Conservation (phyloP, 2,113 vertebrate genomes). For the Gallinago jamesoni region DNA sequence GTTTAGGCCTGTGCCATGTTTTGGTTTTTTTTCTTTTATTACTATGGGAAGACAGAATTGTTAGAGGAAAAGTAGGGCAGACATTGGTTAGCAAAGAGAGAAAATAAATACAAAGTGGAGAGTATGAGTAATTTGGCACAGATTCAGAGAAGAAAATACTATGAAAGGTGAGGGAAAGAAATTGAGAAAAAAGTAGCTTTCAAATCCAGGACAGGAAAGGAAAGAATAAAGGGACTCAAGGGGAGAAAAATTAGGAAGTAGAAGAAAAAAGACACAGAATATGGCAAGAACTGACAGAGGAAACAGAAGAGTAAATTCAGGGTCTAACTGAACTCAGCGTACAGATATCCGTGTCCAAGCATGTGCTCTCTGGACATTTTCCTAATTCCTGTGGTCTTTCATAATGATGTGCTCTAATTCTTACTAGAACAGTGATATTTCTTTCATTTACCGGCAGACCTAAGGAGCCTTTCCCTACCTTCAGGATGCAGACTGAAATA, state of each 20-base stretch:
- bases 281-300: neutral
- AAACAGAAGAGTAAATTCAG: neutral
- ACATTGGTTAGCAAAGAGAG: neutral
- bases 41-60: neutral
- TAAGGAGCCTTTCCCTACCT: neutral
- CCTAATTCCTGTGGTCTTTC: neutral
- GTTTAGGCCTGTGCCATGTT: neutral
- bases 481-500: neutral
- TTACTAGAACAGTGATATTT: neutral
- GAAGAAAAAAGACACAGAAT: neutral
- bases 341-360: neutral
- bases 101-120: neutral
- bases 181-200: neutral
- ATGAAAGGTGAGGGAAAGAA: neutral
- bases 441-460: neutral
- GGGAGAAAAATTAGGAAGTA: neutral
- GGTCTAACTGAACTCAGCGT: neutral
- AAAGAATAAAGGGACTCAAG: neutral
- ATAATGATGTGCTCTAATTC: neutral
- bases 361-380: neutral
- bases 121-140: neutral
- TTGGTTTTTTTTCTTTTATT: neutral
- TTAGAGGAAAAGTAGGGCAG: neutral
- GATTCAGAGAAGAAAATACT: neutral
- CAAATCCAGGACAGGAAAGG: neutral